Evolutionary conservation across 2,113 vertebrate genomes (phyloP).

Genomic region (Oryzias melastigma): DNA sequence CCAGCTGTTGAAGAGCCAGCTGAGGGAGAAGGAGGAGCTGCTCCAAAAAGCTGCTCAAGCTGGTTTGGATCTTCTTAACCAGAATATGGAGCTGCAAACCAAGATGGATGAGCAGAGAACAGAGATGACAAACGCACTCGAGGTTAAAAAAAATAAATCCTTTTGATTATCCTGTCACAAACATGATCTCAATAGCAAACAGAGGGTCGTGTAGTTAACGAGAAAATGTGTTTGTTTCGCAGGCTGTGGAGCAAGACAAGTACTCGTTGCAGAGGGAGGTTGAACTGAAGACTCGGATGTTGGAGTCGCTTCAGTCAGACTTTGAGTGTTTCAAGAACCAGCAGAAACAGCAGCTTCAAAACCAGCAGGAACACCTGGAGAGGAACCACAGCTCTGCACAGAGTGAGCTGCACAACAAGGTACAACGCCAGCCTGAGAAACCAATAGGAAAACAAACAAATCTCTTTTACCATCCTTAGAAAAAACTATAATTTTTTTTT

Average conservation of each 20-base stretch:
- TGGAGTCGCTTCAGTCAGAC: conserved; percentile 87
- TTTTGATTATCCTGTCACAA: background rate
- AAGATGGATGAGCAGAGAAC: conserved; percentile 84
- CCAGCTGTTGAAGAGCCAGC: conserved; percentile 74
- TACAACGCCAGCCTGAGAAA: conserved; percentile 41
- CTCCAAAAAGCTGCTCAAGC: conserved; percentile 87
- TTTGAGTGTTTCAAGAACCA: conserved; percentile 86
- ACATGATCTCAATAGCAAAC: no score
- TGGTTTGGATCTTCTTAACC: conserved; percentile 87
- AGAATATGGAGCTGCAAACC: conserved; percentile 85
- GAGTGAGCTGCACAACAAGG: conserved; percentile 85
- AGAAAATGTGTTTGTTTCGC: background rate
- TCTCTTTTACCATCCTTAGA: no score
- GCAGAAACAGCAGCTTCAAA: conserved; percentile 81
- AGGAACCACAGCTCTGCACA: conserved; percentile 79
- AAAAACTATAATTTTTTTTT: no score
- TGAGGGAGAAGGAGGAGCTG: conserved; percentile 84
- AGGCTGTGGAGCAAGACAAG: conserved; percentile 86
- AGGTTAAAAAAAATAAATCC: conserved; percentile 70
- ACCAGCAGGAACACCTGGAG: conserved; percentile 78
- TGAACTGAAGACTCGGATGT: conserved; percentile 86
- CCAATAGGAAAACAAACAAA: no score
- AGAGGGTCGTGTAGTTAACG: no score
- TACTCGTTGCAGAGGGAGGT: conserved; percentile 89
- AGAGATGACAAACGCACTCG: conserved; percentile 82